phyloP scores from a whole-genome alignment of 2,888 invertebrate genomes.

The Hydriomena furcata region DNA sequence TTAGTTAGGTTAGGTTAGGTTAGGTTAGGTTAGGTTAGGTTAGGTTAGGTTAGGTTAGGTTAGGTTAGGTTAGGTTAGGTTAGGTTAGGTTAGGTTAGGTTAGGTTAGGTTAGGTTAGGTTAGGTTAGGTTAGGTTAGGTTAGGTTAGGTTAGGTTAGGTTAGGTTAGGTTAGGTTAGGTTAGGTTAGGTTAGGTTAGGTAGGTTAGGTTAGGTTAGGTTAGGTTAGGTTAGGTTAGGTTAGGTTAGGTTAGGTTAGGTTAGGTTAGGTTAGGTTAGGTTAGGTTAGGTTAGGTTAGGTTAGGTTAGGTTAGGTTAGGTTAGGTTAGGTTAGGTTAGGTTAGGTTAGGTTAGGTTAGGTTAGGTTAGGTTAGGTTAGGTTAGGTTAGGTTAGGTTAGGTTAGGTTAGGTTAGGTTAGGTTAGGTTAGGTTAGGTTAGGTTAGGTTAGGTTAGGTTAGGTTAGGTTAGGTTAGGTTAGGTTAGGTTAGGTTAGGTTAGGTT shows the following conservation, averaged over 20 bases:
- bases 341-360: conserved; percentile 23
- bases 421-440: conserved; percentile 27
- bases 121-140: conserved; percentile 17
- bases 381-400: conserved; percentile 23
- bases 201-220: conserved; percentile 38
- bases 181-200: conserved; percentile 25
- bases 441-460: conserved; percentile 24
- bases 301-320: conserved; percentile 34
- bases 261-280: conserved; percentile 17
- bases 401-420: conserved; percentile 25
- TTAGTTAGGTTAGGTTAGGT: conserved; percentile 27
- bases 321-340: conserved; percentile 20
- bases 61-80: conserved; percentile 25
- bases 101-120: conserved; percentile 28
- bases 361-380: conserved; percentile 21
- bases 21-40: conserved; percentile 22
- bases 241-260: conserved; percentile 24
- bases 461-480: conserved; percentile 25
- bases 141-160: conserved; percentile 18
- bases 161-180: conserved; percentile 28
- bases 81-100: conserved; percentile 22
- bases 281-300: conserved; percentile 27
- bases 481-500: conserved; percentile 30
- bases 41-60: conserved; percentile 25
- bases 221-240: conserved; percentile 39